A percentile compares a stretch with the other conserved stretches of the same genome.
Evolutionary conservation across 37 sponge, comb jelly and placozoan species (phyloP).

Genomic region (Tethya wilhelma): DNA sequence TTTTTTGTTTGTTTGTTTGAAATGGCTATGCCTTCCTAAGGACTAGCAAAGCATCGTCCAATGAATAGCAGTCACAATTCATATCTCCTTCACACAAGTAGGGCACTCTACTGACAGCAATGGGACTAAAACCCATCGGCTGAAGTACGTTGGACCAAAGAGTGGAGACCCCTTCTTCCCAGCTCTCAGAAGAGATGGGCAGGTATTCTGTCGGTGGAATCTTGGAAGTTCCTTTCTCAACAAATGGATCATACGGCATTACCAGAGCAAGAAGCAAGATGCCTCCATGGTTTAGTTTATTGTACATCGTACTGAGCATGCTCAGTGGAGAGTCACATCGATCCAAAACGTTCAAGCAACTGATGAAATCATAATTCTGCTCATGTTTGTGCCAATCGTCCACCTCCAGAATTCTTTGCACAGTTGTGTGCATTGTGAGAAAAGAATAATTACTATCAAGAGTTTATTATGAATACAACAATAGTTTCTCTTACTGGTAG

Average conservation of each 20-base stretch:
- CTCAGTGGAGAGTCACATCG: conserved; percentile 65
- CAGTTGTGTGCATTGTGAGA: background rate
- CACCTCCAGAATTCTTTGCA: conserved; percentile 55
- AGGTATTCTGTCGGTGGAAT: conserved; percentile 49
- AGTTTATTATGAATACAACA: background rate
- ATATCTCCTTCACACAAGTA: conserved; percentile 74
- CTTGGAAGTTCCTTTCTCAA: conserved; percentile 36
- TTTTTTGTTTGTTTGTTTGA: background rate
- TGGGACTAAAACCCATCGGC: conserved; percentile 49
- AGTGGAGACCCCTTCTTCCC: conserved; percentile 54
- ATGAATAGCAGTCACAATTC: conserved; percentile 21
- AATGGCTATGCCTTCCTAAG: conserved; percentile 15
- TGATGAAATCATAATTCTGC: conserved; percentile 53
- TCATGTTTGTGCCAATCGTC: conserved; percentile 19
- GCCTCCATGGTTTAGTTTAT: conserved; percentile 34
- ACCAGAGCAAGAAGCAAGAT: conserved; percentile 55
- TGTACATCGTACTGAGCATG: conserved; percentile 46
- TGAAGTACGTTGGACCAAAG: conserved; percentile 36
- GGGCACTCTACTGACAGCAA: conserved; percentile 61
- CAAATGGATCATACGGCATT: conserved; percentile 61
- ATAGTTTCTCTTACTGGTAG: conserved; percentile 42
- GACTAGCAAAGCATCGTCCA: conserved; percentile 47
- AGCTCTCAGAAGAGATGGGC: background rate
- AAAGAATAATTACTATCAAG: background rate
- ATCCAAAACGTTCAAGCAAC: conserved; percentile 76